A percentile compares a stretch with the other conserved stretches of the same genome.
These are phyloP conservation scores for Thereva unica DNA, from an alignment of 2,888 invertebrate genomes.

Conservation along the genomic window DNA sequence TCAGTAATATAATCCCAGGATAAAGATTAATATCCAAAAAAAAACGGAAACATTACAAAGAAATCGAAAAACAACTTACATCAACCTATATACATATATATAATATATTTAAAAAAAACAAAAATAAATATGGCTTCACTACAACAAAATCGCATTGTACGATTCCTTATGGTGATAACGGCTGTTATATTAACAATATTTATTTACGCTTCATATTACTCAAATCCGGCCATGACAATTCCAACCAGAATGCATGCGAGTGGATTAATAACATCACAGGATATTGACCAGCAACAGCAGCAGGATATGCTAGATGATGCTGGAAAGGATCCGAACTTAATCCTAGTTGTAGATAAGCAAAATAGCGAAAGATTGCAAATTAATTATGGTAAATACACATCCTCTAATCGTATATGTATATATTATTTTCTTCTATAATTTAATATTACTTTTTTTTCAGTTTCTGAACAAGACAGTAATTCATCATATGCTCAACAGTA, in stretches of 20 bases:
- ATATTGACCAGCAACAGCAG: conserved; percentile 6
- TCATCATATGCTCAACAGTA: too few species aligned
- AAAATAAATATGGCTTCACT: conserved; percentile 42
- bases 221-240: conserved; percentile 51
- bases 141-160: conserved; percentile 58
- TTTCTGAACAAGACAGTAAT: background rate
- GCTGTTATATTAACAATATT: conserved; percentile 59
- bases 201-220: conserved; percentile 60
- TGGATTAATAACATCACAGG: background rate
- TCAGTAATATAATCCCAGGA: too few species aligned
- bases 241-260: conserved; percentile 48
- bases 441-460: conserved; percentile 2
- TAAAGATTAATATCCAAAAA: too few species aligned
- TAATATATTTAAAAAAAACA: background rate
- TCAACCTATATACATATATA: too few species aligned
- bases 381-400: conserved; percentile 16
- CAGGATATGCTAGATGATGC: background rate
- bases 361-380: conserved; percentile 26
- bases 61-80: too few species aligned
- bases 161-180: conserved; percentile 58
- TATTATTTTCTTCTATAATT: background rate
- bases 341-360: conserved; percentile 29
- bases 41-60: too few species aligned
- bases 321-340: conserved; percentile 4
- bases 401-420: too few species aligned